phyloP scores from a whole-genome alignment of 92 coral and sea anemone genomes.

The Zoanthus sociatus region DNA sequence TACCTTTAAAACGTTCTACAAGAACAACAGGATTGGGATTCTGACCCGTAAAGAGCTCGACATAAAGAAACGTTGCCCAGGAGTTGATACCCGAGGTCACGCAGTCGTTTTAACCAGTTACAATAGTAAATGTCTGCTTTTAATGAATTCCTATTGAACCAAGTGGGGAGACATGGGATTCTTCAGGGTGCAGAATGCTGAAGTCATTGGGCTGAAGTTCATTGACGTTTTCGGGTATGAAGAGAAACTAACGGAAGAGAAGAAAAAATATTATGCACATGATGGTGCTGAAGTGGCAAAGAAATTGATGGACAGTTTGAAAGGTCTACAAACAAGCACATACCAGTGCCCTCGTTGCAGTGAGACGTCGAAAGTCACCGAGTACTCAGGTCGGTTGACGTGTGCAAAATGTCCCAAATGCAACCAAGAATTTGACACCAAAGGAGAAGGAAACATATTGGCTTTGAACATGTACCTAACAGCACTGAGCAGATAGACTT shows the following conservation, averaged over 20 bases:
- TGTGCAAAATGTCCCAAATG: neutral
- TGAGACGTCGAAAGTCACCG: neutral
- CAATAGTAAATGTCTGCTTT: constrained; percentile 56
- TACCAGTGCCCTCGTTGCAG: neutral
- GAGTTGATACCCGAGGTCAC: constrained; percentile 42
- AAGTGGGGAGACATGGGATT: constrained; percentile 73
- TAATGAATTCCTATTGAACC: constrained; percentile 70
- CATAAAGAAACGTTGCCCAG: constrained; percentile 30
- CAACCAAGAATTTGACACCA: neutral
- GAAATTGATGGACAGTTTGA: neutral
- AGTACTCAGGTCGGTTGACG: neutral
- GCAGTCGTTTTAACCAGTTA: constrained; percentile 72
- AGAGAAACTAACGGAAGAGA: neutral
- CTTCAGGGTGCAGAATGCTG: constrained; percentile 67
- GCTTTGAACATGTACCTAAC: neutral
- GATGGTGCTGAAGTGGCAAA: neutral
- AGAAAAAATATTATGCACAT: neutral
- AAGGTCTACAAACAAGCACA: neutral
- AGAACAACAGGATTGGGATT: constrained; percentile 45
- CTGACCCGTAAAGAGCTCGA: constrained; percentile 24
- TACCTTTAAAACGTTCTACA: constrained; percentile 25
- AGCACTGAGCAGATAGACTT: neutral
- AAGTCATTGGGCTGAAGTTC: constrained; percentile 66
- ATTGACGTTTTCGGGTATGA: constrained; percentile 53
- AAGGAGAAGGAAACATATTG: neutral